Evolutionary conservation across 64 coral and sea anemone species (phyloP), one percentile per base, ranked within the genome.

Genomic region (Acropora tenuis): DNA sequence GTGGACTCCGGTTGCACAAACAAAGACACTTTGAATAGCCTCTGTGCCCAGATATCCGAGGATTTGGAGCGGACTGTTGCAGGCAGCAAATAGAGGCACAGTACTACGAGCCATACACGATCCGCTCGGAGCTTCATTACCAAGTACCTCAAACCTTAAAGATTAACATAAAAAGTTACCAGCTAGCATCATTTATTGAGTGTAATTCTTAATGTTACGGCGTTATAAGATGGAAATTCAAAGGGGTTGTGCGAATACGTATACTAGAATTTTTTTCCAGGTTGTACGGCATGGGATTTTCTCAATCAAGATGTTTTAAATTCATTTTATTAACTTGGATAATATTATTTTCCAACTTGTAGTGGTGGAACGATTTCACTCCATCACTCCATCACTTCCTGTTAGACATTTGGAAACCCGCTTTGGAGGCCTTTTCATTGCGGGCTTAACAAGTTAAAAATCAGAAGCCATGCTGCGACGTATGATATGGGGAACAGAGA

Each of bases 11-110:
- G 78, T 58, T 43, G 12, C 78, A 80, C 47, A 80, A 80, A 16
- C 52, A 58, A 50, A 50, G 78, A 80, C 78, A 58, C 12, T 50
- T 80, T 48, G 78, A 46, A 18, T 12, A 80, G n/a, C 69, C 69
- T 73, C 69, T 73, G 69, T 73, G 69, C 8, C 69, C 69, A 73
- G 18, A 40, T 73, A 1, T 20, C 18, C 41, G 69, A 73, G 69
- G 69, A 73, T 9, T 18, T 9, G 69, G 69, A 30, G 18, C 69
- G 69, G 69, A 73, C 69, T 2, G 69, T 20, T 73, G 69, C n/a
- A 73, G 69, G 41, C 69, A 73, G 69, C 17, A 73, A 73, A 73
- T 73, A 20, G 69, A 73, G 69, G 17, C 69, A 73, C 69, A 73
- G 18, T 42, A 30, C 69, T 20, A 73, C 18, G n/a, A 73, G n/a